phyloP scores from a whole-genome alignment of 2,113 vertebrate species.

The Oryzias javanicus region DNA sequence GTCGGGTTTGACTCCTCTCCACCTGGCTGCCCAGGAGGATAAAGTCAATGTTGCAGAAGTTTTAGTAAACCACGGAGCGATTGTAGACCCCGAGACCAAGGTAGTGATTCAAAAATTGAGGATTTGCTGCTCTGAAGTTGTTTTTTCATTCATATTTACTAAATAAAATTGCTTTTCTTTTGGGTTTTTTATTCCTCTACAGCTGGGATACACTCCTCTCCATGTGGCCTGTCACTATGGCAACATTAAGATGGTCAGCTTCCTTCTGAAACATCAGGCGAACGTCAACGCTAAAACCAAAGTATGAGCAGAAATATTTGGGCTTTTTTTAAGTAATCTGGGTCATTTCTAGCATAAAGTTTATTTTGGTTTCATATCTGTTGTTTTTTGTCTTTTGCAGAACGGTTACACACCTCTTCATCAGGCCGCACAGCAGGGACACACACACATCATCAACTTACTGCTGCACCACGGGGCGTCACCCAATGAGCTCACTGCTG shows the following conservation, averaged over 20 bases:
- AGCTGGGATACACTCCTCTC: slow-evolving; percentile 96
- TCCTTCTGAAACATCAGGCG: slow-evolving; percentile 91
- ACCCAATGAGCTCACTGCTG: slow-evolving; percentile 94
- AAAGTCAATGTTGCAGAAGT: slow-evolving; percentile 95
- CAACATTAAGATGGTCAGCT: slow-evolving; percentile 95
- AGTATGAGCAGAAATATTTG: slow-evolving; percentile 65
- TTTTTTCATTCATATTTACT: no score
- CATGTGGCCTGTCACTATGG: slow-evolving; percentile 98
- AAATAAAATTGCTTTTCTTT: no score
- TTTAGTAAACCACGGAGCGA: slow-evolving; percentile 89
- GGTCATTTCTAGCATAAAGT: background rate
- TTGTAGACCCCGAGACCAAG: slow-evolving; percentile 89
- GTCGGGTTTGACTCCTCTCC: slow-evolving; percentile 93
- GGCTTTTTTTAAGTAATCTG: background rate
- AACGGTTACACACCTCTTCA: slow-evolving; percentile 96
- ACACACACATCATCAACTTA: slow-evolving; percentile 96
- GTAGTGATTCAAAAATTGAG: slow-evolving; percentile 56
- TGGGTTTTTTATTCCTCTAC: background rate
- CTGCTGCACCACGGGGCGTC: slow-evolving; percentile 89
- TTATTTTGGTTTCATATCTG: background rate
- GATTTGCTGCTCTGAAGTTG: no score
- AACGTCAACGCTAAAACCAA: slow-evolving; percentile 96
- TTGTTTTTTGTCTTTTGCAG: slow-evolving; percentile 64
- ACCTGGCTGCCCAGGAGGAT: slow-evolving; percentile 95
- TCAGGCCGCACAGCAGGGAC: slow-evolving; percentile 95